A percentile compares a stretch with the other conserved stretches of the same genome.
phyloP scores from a whole-genome alignment of 2,113 vertebrate species.

The Prionailurus bengalensis region DNA sequence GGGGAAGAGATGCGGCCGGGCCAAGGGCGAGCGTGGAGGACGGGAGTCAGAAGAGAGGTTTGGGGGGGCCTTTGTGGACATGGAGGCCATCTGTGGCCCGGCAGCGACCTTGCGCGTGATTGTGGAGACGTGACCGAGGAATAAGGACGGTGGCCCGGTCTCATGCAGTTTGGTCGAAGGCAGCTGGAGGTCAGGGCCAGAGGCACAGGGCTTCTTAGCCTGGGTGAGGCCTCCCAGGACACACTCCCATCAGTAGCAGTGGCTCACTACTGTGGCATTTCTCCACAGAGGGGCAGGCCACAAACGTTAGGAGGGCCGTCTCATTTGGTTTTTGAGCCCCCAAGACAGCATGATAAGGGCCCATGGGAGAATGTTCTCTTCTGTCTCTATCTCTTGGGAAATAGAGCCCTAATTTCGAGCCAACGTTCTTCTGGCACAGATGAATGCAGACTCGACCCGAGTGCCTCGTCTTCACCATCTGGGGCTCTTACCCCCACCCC shows the following conservation, averaged over 20 bases:
- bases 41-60: no score
- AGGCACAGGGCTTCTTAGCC: accelerated
- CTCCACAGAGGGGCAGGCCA: neutral
- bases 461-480: accelerated
- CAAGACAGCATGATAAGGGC: no score
- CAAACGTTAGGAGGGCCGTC: neutral
- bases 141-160: neutral
- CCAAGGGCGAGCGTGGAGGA: neutral
- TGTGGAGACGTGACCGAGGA: neutral
- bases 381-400: neutral
- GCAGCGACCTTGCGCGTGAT: neutral
- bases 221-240: neutral
- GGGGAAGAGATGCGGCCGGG: neutral
- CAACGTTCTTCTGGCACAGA: neutral
- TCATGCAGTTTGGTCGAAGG: neutral
- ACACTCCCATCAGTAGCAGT: accelerated
- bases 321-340: neutral
- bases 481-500: neutral
- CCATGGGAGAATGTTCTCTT: neutral
- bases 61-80: neutral
- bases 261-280: accelerated
- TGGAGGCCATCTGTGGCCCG: neutral
- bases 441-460: no score
- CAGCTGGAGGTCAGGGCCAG: neutral
- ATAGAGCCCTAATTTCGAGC: neutral